These are phyloP conservation scores for Machimus rusticus DNA, from an alignment of 2,888 invertebrate genomes.

Conservation along the genomic window DNA sequence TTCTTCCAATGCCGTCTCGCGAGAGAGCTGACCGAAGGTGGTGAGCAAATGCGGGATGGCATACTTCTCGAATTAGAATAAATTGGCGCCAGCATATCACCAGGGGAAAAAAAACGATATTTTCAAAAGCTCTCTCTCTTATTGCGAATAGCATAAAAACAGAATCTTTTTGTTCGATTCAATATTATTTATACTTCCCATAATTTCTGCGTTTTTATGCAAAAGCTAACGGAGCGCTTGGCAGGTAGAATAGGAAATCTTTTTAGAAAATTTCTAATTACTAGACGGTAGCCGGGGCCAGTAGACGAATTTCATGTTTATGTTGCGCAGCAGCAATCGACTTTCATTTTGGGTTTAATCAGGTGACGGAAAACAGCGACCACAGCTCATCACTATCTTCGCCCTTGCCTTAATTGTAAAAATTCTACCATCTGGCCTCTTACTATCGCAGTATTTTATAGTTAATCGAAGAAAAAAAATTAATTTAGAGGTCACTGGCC, in stretches of 20 bases:
- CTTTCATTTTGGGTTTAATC: neutral
- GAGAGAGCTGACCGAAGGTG: neutral
- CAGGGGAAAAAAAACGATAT: neutral
- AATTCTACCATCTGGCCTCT: neutral
- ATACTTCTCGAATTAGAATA: neutral
- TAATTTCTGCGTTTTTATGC: neutral
- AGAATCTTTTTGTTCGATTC: neutral
- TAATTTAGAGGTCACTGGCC: slow-evolving; percentile 28
- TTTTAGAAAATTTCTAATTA: neutral
- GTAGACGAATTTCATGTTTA: neutral
- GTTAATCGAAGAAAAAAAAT: neutral
- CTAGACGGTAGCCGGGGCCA: neutral
- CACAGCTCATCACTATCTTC: neutral
- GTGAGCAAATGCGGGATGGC: neutral
- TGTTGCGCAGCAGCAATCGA: neutral
- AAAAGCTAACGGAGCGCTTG: neutral
- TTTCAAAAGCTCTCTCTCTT: neutral
- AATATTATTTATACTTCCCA: neutral
- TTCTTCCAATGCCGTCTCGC: neutral
- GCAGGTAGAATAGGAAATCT: neutral
- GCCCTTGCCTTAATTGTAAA: neutral
- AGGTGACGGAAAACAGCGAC: neutral
- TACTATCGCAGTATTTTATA: neutral
- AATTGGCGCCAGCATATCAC: neutral
- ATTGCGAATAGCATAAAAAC: neutral